Evolutionary conservation across 2,797 vertebrate genomes (phyloP).

Genomic region (Manis pentadactyla): DNA sequence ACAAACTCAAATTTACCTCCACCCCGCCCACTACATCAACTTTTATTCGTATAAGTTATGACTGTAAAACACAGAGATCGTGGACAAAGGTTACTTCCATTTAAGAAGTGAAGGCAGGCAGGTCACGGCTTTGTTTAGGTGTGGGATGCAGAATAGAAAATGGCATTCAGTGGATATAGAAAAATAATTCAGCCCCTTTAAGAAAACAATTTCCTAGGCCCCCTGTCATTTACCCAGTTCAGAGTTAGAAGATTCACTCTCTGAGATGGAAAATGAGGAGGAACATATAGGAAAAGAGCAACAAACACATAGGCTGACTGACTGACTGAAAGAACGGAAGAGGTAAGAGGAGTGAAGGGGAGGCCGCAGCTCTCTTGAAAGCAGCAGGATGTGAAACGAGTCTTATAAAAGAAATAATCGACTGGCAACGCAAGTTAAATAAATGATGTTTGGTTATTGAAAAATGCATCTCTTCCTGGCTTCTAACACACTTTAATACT

Average conservation of each 20-base stretch:
- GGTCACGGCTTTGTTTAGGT: background rate
- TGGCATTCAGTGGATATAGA: background rate
- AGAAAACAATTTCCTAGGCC: conserved; percentile 30
- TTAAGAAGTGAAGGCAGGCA: background rate
- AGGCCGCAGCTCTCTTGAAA: background rate
- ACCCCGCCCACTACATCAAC: background rate
- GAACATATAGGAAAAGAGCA: background rate
- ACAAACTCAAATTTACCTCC: conserved; percentile 44
- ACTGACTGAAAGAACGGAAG: background rate
- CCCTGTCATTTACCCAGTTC: background rate
- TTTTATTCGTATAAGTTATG: conserved; percentile 32
- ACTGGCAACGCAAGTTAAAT: conserved; percentile 4
- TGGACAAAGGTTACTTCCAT: conserved; percentile 12
- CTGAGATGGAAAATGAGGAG: background rate
- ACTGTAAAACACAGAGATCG: background rate
- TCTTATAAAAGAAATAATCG: conserved; percentile 52
- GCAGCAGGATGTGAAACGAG: conserved; percentile 38
- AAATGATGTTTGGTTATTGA: conserved; percentile 64
- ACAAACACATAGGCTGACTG: background rate
- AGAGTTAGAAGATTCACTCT: background rate
- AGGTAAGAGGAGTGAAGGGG: background rate
- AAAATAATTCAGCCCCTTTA: background rate
- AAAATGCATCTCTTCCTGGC: conserved; percentile 49
- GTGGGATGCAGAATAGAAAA: background rate
- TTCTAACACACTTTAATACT: background rate